A percentile compares a stretch with the other conserved stretches of the same genome.
phyloP scores from a whole-genome alignment of 2,113 vertebrate species.

The Xiphophorus maculatus region DNA sequence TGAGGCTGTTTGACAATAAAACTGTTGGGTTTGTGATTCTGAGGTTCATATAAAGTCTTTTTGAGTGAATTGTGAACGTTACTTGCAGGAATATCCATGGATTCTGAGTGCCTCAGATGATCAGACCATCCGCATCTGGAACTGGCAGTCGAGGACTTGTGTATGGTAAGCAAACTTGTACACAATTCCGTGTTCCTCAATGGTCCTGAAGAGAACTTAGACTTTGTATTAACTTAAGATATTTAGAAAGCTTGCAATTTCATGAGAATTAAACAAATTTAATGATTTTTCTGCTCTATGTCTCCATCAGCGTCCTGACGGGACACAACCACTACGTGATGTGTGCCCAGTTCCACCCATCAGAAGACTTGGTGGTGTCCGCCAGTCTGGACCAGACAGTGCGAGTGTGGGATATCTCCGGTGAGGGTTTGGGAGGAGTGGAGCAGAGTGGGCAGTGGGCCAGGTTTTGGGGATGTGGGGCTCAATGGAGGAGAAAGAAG shows the following conservation, averaged over 20 bases:
- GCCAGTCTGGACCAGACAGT: constrained; percentile 98
- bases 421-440: constrained; percentile 82
- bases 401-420: constrained; percentile 98
- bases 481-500: constrained; percentile 36
- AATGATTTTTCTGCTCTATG: not conserved
- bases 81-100: constrained; percentile 94
- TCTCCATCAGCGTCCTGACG: constrained; percentile 86
- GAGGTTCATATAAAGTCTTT: not conserved
- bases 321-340: constrained; percentile 99
- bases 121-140: constrained; percentile 98
- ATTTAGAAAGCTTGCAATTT: too few relatives aligned
- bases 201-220: not conserved
- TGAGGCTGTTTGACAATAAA: not conserved
- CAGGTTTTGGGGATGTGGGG: constrained; percentile 29
- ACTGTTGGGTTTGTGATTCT: not conserved
- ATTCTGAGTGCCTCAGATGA: constrained; percentile 96
- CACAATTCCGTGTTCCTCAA: not conserved
- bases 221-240: not conserved
- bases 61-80: not conserved
- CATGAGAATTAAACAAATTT: not conserved
- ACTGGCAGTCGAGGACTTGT: constrained; percentile 97
- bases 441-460: constrained; percentile 36
- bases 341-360: constrained; percentile 98
- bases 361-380: constrained; percentile 95
- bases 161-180: constrained; percentile 85